Percentiles rank a stretch among this genome's conserved stretches.
Conservation (phyloP, 37 sponge, comb jelly and placozoan species). For the Aphrocallistes beatrix region DNA sequence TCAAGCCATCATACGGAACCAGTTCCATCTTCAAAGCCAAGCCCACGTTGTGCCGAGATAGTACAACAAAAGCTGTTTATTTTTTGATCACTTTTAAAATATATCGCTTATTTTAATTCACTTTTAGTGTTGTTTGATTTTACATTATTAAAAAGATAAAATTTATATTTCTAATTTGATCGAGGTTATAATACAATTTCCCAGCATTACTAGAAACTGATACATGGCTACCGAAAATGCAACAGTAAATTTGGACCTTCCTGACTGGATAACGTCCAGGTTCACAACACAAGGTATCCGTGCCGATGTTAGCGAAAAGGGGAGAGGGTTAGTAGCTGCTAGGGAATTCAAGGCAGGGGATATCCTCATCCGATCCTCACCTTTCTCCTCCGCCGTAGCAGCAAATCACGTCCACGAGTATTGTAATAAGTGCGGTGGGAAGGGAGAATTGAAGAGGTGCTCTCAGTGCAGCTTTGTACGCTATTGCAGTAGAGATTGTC, state of each 20-base stretch:
- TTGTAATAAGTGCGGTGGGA: conserved; percentile 1
- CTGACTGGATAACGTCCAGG: background rate
- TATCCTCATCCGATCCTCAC: background rate
- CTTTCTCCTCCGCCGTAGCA: background rate
- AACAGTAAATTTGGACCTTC: background rate
- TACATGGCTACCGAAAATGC: background rate
- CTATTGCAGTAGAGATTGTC: background rate
- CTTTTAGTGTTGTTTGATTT: too few species aligned
- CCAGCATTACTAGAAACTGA: too few species aligned
- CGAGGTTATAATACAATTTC: too few species aligned
- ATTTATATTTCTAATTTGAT: too few species aligned
- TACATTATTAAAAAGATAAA: too few species aligned
- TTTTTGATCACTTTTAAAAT: too few species aligned
- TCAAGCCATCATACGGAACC: too few species aligned
- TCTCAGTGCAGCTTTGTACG: background rate
- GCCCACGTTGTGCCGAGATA: too few species aligned
- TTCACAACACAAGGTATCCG: background rate
- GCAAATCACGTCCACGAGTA: background rate
- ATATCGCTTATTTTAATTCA: too few species aligned
- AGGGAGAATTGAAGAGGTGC: background rate
- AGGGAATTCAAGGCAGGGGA: background rate
- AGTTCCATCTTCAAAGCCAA: too few species aligned
- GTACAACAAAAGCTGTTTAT: too few species aligned
- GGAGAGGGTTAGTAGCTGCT: background rate
- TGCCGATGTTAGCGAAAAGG: background rate